A percentile compares a stretch with the other conserved stretches of the same genome.
Evolutionary conservation across 1,140 invertebrate genomes (phyloP).

Genomic region (Hyles euphorbiae): DNA sequence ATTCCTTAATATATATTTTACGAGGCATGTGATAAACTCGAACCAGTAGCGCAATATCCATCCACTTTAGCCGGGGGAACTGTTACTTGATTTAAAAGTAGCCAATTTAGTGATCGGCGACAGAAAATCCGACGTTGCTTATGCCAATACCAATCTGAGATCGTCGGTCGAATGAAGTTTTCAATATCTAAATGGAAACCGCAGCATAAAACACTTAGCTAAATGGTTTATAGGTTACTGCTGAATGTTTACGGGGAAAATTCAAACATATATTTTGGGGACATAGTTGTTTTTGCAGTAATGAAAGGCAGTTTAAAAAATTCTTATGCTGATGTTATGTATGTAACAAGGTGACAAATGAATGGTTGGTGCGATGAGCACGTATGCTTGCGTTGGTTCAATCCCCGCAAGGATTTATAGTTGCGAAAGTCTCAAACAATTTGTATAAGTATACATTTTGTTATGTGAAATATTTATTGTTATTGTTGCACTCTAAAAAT

Average conservation of each 20-base stretch:
- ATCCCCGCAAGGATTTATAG: too few species aligned
- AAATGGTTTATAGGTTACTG: conserved; percentile 31
- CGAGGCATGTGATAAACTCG: too few species aligned
- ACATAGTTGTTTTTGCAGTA: background rate
- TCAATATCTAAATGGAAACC: conserved; percentile 34
- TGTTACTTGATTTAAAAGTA: background rate
- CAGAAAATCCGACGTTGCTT: conserved; percentile 5
- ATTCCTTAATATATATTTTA: too few species aligned
- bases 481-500: too few species aligned
- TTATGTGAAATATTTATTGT: too few species aligned
- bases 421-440: too few species aligned
- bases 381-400: too few species aligned
- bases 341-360: too few species aligned
- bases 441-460: too few species aligned
- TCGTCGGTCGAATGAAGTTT: conserved; percentile 24
- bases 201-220: conserved; percentile 36
- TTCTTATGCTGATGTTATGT: too few species aligned
- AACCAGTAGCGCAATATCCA: background rate
- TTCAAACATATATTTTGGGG: conserved; percentile 9
- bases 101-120: conserved; percentile 4
- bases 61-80: background rate
- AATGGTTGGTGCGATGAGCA: too few species aligned
- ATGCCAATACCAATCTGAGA: conserved; percentile 12
- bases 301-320: too few species aligned
- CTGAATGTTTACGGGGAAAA: conserved; percentile 15